Percentiles rank a stretch among this genome's conserved stretches.
phyloP scores from a whole-genome alignment of 2,113 vertebrate species.

The Cavia aperea region DNA sequence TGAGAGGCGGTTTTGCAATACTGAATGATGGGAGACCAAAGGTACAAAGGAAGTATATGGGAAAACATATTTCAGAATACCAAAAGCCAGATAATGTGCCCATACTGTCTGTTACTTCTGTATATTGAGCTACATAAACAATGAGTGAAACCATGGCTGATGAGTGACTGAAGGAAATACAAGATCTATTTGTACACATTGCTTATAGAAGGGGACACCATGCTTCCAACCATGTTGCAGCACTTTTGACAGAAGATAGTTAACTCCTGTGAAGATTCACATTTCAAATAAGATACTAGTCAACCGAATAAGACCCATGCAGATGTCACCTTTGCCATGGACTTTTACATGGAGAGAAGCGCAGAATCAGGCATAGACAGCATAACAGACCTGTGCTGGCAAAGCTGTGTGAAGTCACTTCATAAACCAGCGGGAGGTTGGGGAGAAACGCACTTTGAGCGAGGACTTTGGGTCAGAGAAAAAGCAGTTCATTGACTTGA shows the following conservation, averaged over 20 bases:
- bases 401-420: conserved; percentile 31
- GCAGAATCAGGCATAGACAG: background rate
- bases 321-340: background rate
- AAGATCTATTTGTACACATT: background rate
- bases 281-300: background rate
- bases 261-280: background rate
- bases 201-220: fast-evolving
- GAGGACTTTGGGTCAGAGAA: conserved; percentile 4
- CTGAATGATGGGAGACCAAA: background rate
- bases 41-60: background rate
- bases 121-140: background rate
- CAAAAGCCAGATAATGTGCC: background rate
- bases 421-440: background rate
- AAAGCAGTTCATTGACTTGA: background rate
- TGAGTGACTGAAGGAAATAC: background rate
- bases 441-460: conserved; percentile 67
- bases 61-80: background rate
- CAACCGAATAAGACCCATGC: background rate
- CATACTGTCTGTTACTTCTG: background rate
- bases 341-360: background rate
- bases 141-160: background rate
- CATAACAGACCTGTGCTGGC: conserved; percentile 1
- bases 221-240: too few relatives aligned
- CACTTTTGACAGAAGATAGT: background rate
- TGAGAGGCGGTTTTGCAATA: background rate